Evolutionary conservation across 1,140 invertebrate genomes (phyloP), one percentile per base, ranked within the genome.

Genomic region (Batillaria attramentaria): DNA sequence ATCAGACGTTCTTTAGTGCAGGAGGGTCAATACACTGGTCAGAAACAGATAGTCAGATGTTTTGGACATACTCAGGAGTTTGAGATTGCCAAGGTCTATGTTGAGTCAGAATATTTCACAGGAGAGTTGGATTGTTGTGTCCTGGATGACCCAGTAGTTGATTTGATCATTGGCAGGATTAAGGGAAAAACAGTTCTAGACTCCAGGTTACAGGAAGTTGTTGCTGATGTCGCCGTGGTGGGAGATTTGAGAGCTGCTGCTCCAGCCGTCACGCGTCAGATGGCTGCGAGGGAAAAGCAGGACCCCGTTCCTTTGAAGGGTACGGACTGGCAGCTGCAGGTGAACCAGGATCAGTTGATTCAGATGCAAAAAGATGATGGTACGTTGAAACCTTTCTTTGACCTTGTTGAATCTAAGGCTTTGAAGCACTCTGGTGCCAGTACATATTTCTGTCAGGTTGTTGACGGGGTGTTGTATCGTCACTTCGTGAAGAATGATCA

Each of bases 121-220:
- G 72, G 72, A 18, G 10, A 24, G 4, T 20, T 73, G 18, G 57
- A 28, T 24, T 54, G 46, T 16, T 73, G 72, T 60, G 72, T 73
- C 0, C 24, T 73, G 24, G 54, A 73, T 39, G 31, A 73, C 8
- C 72, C 72, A 2, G 31, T 73, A 2, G 31, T 33, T 6, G 72
- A 73, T 37, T 31, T 73, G 3, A 73, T 72, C 3, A 13, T 72
- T 13, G 72, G 72, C 16, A 60, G 60, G n/a, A 35, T 62, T 31
- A 39, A 69, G 13, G 66, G 37, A 41, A 39, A n/a, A 4, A 13
- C 28, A 41, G n/a, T 33, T n/a, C n/a, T n/a, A n/a, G 5, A 69
- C 42, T 41, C 66, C 33, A 41, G 33, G 66, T 20, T 41, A 33
- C n/a, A n/a, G n/a, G 66, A 41, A 33, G 6, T 24, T 39, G 66